Evolutionary conservation across 2,797 vertebrate genomes (phyloP).

Genomic region (Hydrolagus colliei): DNA sequence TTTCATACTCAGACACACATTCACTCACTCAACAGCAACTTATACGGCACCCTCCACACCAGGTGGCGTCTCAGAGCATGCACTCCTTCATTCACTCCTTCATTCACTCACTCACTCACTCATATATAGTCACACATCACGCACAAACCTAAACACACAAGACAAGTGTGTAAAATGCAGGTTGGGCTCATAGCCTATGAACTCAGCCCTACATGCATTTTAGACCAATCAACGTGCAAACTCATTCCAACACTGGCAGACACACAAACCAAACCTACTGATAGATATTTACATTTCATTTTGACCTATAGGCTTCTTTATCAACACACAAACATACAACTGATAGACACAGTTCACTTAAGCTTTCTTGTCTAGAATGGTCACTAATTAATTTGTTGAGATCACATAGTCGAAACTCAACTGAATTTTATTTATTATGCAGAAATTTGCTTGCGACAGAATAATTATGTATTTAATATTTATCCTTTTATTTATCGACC

Average conservation of each 20-base stretch:
- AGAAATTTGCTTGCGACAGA: background rate
- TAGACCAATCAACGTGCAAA: background rate
- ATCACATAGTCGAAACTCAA: background rate
- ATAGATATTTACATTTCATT: background rate
- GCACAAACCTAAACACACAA: no score
- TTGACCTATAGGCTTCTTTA: background rate
- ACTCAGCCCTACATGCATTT: no score
- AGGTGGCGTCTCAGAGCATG: no score
- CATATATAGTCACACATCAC: no score
- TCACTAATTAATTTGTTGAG: background rate
- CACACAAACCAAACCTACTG: background rate
- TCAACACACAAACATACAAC: background rate
- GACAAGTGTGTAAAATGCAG: no score
- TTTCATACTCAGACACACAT: no score
- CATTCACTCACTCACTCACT: no score
- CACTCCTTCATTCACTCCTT: no score
- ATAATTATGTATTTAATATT: conserved; percentile 2
- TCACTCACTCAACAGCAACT: no score
- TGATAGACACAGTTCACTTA: background rate
- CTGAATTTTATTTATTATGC: background rate
- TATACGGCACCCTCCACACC: no score
- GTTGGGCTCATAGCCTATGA: no score
- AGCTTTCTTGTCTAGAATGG: background rate
- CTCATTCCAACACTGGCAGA: background rate
- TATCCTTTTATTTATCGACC: background rate